Percentiles rank a stretch among this genome's conserved stretches.
These are phyloP conservation scores for Carterocephalus palaemon DNA, from an alignment of 2,888 invertebrate species.

Conservation along the genomic window DNA sequence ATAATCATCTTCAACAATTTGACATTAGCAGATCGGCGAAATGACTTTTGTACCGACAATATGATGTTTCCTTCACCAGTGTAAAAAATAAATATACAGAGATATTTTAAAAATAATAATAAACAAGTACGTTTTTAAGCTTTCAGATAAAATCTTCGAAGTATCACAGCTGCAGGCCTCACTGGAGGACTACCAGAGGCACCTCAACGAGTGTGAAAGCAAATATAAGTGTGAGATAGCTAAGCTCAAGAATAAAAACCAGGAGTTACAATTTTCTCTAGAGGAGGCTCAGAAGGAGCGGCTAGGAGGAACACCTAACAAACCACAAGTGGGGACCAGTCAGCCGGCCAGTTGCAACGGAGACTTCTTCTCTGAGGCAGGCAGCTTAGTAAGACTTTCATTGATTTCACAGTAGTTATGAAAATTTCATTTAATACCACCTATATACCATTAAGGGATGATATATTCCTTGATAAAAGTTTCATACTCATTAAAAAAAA, in stretches of 20 bases:
- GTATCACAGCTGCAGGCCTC: constrained; percentile 82
- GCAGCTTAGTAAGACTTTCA: constrained; percentile 76
- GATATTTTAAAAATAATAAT: background rate
- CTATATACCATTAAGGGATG: no score
- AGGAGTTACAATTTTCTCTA: constrained; percentile 65
- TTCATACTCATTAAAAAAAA: no score
- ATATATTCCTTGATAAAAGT: no score
- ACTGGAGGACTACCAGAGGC: constrained; percentile 83
- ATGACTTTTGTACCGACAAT: no score
- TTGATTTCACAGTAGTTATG: no score
- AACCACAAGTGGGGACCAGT: constrained; percentile 55
- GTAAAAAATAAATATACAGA: background rate
- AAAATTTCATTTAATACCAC: no score
- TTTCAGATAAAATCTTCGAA: constrained; percentile 87
- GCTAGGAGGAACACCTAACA: constrained; percentile 55
- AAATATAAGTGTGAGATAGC: constrained; percentile 79
- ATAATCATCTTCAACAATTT: no score
- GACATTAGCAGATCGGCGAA: no score
- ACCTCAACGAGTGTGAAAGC: constrained; percentile 80
- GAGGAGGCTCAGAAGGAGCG: constrained; percentile 69
- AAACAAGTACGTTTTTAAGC: constrained; percentile 57
- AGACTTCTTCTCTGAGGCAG: constrained; percentile 76
- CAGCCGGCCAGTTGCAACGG: constrained; percentile 73
- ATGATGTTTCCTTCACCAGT: no score
- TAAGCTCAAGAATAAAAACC: constrained; percentile 78